Percentiles rank a stretch among this genome's conserved stretches.
phyloP scores from a whole-genome alignment of 2,113 vertebrate species.

The Clupea harengus region DNA sequence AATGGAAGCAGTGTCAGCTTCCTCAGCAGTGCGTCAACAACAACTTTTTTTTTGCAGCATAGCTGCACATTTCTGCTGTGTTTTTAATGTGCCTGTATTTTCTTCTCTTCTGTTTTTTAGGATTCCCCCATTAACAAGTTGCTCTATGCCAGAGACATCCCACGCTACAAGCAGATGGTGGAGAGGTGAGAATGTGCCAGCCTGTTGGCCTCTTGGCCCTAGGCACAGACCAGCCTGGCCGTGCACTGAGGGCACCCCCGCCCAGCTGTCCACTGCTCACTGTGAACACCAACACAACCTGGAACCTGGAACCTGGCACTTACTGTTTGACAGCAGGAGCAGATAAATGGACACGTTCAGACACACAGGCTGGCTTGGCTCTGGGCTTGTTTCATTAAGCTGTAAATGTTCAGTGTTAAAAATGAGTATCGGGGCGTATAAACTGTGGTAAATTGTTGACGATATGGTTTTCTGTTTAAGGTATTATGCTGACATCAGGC shows the following conservation, averaged over 20 bases:
- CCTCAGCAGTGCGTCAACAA: not conserved
- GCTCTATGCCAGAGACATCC: slow-evolving; percentile 75
- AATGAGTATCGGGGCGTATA: not conserved
- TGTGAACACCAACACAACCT: not conserved
- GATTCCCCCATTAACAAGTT: slow-evolving; percentile 78
- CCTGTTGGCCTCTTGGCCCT: slow-evolving; percentile 45
- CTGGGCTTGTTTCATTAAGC: not conserved
- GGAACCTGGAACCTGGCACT: not conserved
- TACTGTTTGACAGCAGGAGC: not conserved
- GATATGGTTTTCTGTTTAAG: slow-evolving; percentile 56
- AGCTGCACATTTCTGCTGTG: not conserved
- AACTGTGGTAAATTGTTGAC: not conserved
- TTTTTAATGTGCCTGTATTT: not conserved
- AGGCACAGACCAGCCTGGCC: slow-evolving; percentile 7
- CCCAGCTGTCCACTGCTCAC: slow-evolving; percentile 1
- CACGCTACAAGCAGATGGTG: slow-evolving; percentile 78
- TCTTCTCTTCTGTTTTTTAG: slow-evolving; percentile 51
- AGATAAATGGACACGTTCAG: not conserved
- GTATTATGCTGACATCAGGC: slow-evolving; percentile 92
- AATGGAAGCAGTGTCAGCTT: not conserved
- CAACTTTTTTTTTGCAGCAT: not conserved
- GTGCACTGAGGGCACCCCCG: not conserved
- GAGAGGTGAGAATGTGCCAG: slow-evolving; percentile 68
- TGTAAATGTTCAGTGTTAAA: not conserved
- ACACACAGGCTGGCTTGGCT: not conserved